Evolutionary conservation across 2,888 invertebrate genomes (phyloP).

Genomic region (Synergus japonicus): DNA sequence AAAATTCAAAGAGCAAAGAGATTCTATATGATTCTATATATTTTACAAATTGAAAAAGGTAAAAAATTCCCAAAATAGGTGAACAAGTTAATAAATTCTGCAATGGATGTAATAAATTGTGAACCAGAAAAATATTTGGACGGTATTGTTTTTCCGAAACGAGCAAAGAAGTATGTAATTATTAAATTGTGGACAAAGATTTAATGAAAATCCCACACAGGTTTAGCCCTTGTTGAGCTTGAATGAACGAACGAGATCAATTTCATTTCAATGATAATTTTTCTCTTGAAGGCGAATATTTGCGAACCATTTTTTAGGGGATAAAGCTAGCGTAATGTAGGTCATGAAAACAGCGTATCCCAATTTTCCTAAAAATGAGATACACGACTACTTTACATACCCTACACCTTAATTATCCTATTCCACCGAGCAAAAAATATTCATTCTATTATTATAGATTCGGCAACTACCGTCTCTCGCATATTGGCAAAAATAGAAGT

Average conservation of each 20-base stretch:
- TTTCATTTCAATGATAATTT: neutral
- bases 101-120: too few relatives aligned
- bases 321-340: neutral
- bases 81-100: too few relatives aligned
- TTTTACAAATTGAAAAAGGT: too few relatives aligned
- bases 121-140: neutral
- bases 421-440: constrained; percentile 2
- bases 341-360: neutral
- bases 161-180: neutral
- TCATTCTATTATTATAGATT: neutral
- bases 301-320: neutral
- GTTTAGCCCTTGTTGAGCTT: neutral
- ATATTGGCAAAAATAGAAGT: neutral
- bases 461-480: neutral
- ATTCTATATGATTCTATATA: too few relatives aligned
- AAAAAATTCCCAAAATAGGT: too few relatives aligned
- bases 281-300: neutral
- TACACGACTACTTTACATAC: neutral
- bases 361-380: neutral
- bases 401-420: constrained; percentile 14
- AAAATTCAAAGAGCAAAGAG: too few relatives aligned
- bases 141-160: neutral
- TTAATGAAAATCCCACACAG: neutral
- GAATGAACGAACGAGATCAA: neutral
- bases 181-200: neutral